Percentiles rank a stretch among this genome's conserved stretches.
phyloP scores from a whole-genome alignment of 2,113 vertebrate genomes.

The Sakesphorus luctuosus region DNA sequence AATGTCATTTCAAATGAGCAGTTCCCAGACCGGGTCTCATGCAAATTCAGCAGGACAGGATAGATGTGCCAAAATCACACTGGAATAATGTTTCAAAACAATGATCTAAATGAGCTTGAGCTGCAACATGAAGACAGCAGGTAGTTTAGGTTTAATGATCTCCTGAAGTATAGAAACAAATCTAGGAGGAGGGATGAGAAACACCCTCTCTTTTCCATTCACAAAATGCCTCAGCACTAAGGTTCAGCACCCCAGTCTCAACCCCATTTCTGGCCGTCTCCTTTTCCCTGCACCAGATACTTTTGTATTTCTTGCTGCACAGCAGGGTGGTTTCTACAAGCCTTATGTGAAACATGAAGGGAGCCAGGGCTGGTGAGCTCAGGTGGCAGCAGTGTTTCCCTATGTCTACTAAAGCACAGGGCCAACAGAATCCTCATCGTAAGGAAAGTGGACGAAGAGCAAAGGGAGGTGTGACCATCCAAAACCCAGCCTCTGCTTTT shows the following conservation, averaged over 20 bases:
- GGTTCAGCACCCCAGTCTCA: fast-evolving
- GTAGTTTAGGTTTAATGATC: neutral
- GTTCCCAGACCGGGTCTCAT: neutral
- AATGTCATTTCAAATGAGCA: neutral
- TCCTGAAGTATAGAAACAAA: neutral
- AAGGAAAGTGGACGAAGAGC: neutral
- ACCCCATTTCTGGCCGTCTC: neutral
- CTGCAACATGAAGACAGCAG: neutral
- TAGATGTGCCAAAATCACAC: neutral
- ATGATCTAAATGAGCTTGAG: neutral
- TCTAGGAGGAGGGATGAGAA: neutral
- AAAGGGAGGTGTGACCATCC: neutral
- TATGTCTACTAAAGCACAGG: fast-evolving
- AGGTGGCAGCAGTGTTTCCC: neutral
- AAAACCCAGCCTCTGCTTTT: neutral
- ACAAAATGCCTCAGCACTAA: neutral
- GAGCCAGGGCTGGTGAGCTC: neutral
- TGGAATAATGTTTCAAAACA: neutral
- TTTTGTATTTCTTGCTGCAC: neutral
- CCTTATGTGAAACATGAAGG: neutral
- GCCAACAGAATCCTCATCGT: neutral
- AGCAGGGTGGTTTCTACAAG: neutral
- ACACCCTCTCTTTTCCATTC: neutral
- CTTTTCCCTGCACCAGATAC: neutral
- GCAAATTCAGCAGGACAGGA: neutral